Evolutionary conservation across 1,140 invertebrate genomes (phyloP).

Genomic region (Armadillidium nasatum): DNA sequence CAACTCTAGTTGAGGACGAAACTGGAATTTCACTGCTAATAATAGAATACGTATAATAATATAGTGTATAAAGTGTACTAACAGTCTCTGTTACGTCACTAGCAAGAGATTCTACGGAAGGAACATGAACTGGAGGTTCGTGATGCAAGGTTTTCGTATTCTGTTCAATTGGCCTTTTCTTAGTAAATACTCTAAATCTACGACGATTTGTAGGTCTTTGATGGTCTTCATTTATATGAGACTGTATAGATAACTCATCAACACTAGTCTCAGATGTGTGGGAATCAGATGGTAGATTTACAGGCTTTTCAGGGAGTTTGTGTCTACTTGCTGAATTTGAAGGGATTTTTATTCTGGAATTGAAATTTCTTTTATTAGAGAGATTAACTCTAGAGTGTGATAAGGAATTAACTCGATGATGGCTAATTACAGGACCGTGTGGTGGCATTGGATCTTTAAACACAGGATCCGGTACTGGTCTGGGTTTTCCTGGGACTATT

Average conservation of each 20-base stretch:
- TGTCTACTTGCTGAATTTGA: too few relatives aligned
- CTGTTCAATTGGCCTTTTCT: too few relatives aligned
- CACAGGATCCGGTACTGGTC: conserved; percentile 40
- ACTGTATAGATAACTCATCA: conserved; percentile 3
- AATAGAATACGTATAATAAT: conserved; percentile 46
- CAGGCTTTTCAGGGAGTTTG: background rate
- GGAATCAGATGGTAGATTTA: background rate
- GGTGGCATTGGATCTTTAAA: conserved; percentile 40
- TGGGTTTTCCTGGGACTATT: conserved; percentile 42
- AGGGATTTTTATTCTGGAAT: too few relatives aligned
- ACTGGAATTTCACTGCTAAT: conserved; percentile 30
- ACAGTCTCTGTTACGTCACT: conserved; percentile 35
- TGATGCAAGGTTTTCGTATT: background rate
- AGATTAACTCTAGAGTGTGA: conserved; percentile 19
- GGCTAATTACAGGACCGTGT: conserved; percentile 34
- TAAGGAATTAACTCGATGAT: background rate
- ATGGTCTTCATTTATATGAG: background rate
- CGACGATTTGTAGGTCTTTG: too few relatives aligned
- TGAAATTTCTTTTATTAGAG: background rate
- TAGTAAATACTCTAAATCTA: too few relatives aligned
- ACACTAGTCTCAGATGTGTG: background rate
- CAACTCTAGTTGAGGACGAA: conserved; percentile 42
- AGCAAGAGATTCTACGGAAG: conserved; percentile 29
- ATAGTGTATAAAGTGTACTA: conserved; percentile 45
- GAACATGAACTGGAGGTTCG: conserved; percentile 27